Evolutionary conservation across 2,797 vertebrate genomes (phyloP).

Genomic region (Lepidocolaptes lacrymiger): DNA sequence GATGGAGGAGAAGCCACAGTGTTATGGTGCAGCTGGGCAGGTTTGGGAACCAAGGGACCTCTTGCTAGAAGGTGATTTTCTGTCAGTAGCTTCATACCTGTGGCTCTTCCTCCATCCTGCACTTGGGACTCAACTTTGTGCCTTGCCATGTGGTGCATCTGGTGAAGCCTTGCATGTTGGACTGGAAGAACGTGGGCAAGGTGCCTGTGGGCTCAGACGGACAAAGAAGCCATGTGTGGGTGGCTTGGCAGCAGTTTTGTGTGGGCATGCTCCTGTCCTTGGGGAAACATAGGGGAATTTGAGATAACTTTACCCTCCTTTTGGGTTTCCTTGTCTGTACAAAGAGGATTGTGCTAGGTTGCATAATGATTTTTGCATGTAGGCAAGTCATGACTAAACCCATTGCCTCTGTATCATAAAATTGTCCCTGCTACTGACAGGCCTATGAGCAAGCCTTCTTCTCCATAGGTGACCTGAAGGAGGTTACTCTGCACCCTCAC

Average conservation of each 20-base stretch:
- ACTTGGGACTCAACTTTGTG: background rate
- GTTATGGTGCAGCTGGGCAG: background rate
- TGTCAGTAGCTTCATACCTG: background rate
- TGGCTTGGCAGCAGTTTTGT: background rate
- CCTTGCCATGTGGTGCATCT: background rate
- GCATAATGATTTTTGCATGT: background rate
- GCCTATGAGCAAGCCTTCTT: background rate
- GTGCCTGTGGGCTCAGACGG: background rate
- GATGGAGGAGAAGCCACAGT: background rate
- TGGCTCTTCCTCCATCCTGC: background rate
- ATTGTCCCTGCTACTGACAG: background rate
- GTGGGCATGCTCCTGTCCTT: background rate
- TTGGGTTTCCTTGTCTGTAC: background rate
- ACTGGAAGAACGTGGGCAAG: background rate
- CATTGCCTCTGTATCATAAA: background rate
- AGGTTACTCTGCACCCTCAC: background rate
- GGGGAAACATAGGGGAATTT: accelerated
- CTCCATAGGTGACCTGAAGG: background rate
- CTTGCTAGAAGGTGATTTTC: background rate
- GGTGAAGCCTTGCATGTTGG: background rate
- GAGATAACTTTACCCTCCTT: background rate
- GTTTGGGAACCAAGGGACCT: background rate
- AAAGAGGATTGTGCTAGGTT: background rate
- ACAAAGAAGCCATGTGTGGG: background rate
- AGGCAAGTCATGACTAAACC: background rate